Conservation (phyloP, 2,797 vertebrate genomes). For the Hoplostethus mediterraneus region DNA sequence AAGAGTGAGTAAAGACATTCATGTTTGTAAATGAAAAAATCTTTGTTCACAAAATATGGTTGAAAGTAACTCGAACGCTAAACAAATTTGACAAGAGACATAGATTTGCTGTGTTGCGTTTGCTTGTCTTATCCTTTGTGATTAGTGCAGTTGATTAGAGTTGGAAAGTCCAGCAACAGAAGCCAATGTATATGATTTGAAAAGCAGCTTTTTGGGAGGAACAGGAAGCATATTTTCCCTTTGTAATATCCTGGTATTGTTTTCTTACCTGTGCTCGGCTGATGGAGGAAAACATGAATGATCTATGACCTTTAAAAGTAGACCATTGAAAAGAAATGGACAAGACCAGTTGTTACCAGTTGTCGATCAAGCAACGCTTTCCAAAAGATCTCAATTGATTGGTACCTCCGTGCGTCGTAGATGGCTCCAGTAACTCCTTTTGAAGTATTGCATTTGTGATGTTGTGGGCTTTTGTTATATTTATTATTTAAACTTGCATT, state of each 20-base stretch:
- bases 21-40: background rate
- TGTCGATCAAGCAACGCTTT: background rate
- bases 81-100: background rate
- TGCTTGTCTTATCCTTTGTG: background rate
- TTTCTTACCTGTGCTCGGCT: slow-evolving; percentile 1
- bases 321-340: no score
- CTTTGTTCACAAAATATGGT: background rate
- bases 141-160: background rate
- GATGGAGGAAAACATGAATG: slow-evolving; percentile 16
- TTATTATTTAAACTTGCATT: background rate
- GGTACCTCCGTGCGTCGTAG: no score
- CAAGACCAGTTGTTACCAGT: background rate
- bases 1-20: no score
- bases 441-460: background rate
- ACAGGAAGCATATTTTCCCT: slow-evolving; percentile 14
- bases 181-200: background rate
- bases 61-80: background rate
- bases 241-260: slow-evolving; percentile 4
- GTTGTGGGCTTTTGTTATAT: background rate
- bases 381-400: no score
- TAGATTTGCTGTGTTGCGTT: no score
- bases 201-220: background rate
- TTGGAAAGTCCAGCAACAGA: background rate
- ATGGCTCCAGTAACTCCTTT: background rate
- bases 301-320: background rate